Conservation (phyloP, 2,888 invertebrate species). For the Pardosa pseudoannulata region DNA sequence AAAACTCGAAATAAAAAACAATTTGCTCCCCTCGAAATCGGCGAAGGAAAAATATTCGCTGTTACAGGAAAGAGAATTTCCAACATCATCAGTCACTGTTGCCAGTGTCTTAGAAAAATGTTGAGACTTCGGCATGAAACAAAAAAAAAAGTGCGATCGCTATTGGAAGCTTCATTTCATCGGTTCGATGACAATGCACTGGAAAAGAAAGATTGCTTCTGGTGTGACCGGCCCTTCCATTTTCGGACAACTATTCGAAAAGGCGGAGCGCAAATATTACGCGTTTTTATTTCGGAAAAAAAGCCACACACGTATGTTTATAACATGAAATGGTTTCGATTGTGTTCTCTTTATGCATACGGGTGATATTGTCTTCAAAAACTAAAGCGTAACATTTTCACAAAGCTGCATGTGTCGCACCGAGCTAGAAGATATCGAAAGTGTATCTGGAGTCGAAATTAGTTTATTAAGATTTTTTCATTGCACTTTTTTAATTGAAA, state of each 20-base stretch:
- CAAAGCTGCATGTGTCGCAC: no score
- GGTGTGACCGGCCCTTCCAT: not conserved
- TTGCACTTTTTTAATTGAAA: no score
- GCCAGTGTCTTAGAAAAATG: slow-evolving; percentile 13
- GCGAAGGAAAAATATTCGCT: not conserved
- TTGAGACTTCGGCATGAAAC: not conserved
- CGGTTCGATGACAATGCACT: slow-evolving; percentile 33
- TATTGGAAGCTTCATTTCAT: slow-evolving; percentile 4
- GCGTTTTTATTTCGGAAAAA: no score
- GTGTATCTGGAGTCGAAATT: no score
- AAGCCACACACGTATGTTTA: no score
- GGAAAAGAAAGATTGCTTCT: slow-evolving; percentile 42
- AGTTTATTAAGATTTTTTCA: no score
- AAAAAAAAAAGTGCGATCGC: not conserved
- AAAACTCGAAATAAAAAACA: not conserved
- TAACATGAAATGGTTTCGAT: no score
- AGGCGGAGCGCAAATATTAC: no score
- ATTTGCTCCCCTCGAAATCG: not conserved
- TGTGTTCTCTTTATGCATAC: no score
- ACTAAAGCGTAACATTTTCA: no score
- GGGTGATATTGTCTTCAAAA: no score
- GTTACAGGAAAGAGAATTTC: slow-evolving; percentile 1
- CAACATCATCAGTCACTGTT: slow-evolving; percentile 14
- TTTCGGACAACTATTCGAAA: not conserved
- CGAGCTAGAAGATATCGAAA: no score